Evolutionary conservation across 2,113 vertebrate species (phyloP).

Genomic region (Paratilapia polleni): DNA sequence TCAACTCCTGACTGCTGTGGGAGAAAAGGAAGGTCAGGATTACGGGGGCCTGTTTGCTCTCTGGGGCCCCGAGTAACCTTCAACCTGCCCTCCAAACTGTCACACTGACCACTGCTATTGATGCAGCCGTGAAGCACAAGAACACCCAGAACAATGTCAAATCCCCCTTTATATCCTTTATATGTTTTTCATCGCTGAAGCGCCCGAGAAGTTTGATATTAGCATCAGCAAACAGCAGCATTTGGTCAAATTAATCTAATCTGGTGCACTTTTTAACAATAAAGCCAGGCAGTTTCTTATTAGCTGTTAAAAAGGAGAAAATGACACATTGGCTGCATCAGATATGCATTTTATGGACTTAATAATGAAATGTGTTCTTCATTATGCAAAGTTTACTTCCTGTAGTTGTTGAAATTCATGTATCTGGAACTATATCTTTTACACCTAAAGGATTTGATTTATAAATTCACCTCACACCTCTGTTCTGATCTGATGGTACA

Average conservation of each 20-base stretch:
- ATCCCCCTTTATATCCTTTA: background rate
- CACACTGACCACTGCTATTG: conserved; percentile 40
- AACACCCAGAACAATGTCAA: conserved; percentile 7
- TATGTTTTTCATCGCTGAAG: background rate
- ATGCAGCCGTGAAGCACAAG: background rate
- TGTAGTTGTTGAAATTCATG: background rate
- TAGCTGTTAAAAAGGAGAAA: background rate
- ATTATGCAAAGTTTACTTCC: background rate
- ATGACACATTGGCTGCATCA: background rate
- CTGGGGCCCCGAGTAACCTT: conserved; percentile 45
- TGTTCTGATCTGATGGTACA: too few species aligned
- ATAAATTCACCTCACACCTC: background rate
- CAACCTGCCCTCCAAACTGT: conserved; percentile 65
- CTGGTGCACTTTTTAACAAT: conserved; percentile 12
- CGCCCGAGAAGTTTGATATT: conserved; percentile 1
- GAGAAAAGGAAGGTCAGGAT: conserved; percentile 68
- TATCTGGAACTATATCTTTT: background rate
- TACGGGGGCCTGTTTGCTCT: conserved; percentile 65
- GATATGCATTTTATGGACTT: background rate
- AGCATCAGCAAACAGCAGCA: conserved; percentile 61
- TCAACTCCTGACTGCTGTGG: conserved; percentile 53
- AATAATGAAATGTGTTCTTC: background rate
- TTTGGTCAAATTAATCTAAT: conserved; percentile 48
- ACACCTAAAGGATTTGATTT: background rate
- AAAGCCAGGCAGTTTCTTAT: background rate